These are phyloP conservation scores for Amphimallon solstitiale DNA, from an alignment of 2,888 invertebrate species.

Conservation along the genomic window DNA sequence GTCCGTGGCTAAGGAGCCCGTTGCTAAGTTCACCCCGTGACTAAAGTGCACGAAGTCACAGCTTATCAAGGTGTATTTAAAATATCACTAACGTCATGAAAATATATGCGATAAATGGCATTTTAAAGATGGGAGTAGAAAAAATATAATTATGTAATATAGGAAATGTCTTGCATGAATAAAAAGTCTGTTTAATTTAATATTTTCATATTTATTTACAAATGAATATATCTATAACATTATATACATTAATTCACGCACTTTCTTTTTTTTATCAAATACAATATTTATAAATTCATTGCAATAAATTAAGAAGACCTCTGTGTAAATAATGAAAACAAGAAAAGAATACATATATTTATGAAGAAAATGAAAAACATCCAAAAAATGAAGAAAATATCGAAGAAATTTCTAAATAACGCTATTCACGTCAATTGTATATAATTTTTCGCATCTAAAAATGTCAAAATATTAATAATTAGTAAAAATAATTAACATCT, in stretches of 20 bases:
- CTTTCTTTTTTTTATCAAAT: conserved; percentile 52
- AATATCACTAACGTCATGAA: too few relatives aligned
- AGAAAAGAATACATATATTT: conserved; percentile 55
- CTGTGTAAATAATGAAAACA: conserved; percentile 49
- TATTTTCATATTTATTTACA: conserved; percentile 53
- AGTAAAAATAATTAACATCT: conserved; percentile 27
- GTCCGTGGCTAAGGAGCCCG: too few relatives aligned
- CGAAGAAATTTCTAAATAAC: conserved; percentile 21
- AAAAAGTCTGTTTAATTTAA: conserved; percentile 2
- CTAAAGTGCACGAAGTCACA: too few relatives aligned
- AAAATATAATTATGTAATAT: too few relatives aligned
- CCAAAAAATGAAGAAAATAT: conserved; percentile 2
- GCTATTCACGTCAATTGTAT: conserved; percentile 35
- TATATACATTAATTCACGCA: conserved; percentile 56
- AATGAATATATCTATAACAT: conserved; percentile 54
- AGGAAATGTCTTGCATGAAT: too few relatives aligned
- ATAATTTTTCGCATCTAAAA: conserved; percentile 4
- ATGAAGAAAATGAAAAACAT: conserved; percentile 35
- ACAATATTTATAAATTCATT: conserved; percentile 54
- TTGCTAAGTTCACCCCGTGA: too few relatives aligned
- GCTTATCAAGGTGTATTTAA: too few relatives aligned
- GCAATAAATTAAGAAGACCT: conserved; percentile 54
- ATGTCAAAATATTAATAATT: too few relatives aligned
- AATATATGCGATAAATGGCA: too few relatives aligned
- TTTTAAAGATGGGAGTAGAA: too few relatives aligned